Evolutionary conservation across 92 coral and sea anemone species (phyloP).

Genomic region (Nematostella vectensis): DNA sequence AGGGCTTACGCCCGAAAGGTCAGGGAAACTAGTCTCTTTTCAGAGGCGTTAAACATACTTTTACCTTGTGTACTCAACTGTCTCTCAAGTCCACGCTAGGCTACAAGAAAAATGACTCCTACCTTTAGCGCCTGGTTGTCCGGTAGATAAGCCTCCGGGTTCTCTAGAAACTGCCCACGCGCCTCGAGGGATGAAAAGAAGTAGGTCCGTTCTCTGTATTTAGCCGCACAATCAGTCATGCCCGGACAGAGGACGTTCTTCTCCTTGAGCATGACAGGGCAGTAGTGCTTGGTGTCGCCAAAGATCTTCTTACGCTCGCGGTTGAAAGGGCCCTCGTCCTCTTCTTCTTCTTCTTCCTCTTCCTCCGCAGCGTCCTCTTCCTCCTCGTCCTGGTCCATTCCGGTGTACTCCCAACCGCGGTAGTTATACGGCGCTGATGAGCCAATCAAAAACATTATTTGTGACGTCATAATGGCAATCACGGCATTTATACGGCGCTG

Average conservation of each 20-base stretch:
- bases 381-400: conserved; percentile 98
- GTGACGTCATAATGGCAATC: too few relatives aligned
- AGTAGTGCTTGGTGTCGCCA: conserved; percentile 86
- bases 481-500: too few relatives aligned
- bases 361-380: conserved; percentile 93
- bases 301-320: conserved; percentile 77
- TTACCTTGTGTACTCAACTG: too few relatives aligned
- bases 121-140: conserved; percentile 75
- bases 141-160: conserved; percentile 64
- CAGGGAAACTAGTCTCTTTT: too few relatives aligned
- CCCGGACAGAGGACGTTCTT: conserved; percentile 90
- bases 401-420: conserved; percentile 96
- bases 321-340: conserved; percentile 72
- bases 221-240: conserved; percentile 76
- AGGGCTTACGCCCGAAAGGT: too few relatives aligned
- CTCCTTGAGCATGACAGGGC: conserved; percentile 90
- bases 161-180: conserved; percentile 56
- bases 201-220: conserved; percentile 82
- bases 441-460: not conserved
- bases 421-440: conserved; percentile 79
- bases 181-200: conserved; percentile 77
- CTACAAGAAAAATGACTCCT: conserved; percentile 1
- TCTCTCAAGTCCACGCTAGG: too few relatives aligned
- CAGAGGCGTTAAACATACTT: too few relatives aligned
- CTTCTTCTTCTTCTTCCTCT: conserved; percentile 88